phyloP scores from a whole-genome alignment of 2,888 invertebrate species.

The Ormyrus pomaceus region DNA sequence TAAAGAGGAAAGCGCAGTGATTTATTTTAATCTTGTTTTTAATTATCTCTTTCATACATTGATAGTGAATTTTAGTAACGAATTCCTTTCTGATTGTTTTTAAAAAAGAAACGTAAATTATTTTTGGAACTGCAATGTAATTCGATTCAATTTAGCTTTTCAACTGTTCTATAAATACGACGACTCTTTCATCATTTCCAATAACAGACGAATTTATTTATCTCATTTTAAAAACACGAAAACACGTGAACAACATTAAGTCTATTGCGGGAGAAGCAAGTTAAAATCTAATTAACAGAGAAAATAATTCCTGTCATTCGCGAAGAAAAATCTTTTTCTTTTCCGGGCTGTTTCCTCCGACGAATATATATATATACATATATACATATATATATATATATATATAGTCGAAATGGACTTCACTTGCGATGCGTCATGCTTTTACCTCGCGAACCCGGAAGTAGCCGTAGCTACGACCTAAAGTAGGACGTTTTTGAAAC shows the following conservation, averaged over 20 bases:
- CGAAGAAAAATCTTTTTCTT: conserved; percentile 15
- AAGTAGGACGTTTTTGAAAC: conserved; percentile 24
- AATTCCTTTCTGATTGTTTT: too few relatives aligned
- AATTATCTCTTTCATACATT: too few relatives aligned
- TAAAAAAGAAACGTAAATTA: too few relatives aligned
- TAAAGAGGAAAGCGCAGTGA: neutral
- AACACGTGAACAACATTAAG: too few relatives aligned
- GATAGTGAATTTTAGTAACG: too few relatives aligned
- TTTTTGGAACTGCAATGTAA: too few relatives aligned
- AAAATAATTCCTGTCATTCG: conserved; percentile 13
- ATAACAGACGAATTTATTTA: neutral
- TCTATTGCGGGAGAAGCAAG: neutral
- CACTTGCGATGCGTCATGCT: conserved; percentile 33
- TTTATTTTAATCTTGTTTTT: neutral
- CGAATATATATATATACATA: too few relatives aligned
- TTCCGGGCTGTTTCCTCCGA: neutral
- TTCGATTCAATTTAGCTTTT: neutral
- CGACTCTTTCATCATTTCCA: too few relatives aligned
- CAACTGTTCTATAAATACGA: neutral
- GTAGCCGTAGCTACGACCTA: neutral
- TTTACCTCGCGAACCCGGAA: conserved; percentile 40
- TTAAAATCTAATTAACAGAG: neutral
- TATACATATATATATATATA: too few relatives aligned
- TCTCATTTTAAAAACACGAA: neutral
- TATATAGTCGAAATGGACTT: conserved; percentile 26